Conservation (phyloP, 2,113 vertebrate species). For the Entomyzon cyanotis region DNA sequence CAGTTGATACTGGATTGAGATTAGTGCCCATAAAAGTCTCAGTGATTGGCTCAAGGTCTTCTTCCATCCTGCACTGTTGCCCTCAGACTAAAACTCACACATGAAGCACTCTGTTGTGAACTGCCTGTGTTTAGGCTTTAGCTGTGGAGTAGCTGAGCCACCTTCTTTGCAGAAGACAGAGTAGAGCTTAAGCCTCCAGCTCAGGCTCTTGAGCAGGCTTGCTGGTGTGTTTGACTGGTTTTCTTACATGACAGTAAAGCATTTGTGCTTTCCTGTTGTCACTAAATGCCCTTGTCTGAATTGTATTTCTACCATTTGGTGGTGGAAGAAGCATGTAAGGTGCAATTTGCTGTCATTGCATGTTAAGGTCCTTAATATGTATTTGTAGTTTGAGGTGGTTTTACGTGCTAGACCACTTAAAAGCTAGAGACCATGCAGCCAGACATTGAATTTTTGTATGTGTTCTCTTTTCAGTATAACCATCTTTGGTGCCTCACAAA, state of each 20-base stretch:
- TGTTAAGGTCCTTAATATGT: rapidly evolving
- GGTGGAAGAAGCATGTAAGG: not conserved
- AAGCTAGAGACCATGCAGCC: not conserved
- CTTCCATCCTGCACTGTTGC: not conserved
- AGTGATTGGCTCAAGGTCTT: not conserved
- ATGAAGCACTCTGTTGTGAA: not conserved
- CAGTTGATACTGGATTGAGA: not conserved
- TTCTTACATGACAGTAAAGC: not conserved
- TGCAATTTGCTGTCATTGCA: not conserved
- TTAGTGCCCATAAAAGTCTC: not conserved
- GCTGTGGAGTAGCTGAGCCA: not conserved
- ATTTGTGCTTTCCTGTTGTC: not conserved
- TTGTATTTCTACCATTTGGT: not conserved
- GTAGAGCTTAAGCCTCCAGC: not conserved
- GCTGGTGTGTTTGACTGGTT: not conserved
- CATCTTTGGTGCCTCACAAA: not conserved
- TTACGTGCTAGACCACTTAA: not conserved
- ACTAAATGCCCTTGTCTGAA: not conserved
- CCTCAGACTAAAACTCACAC: not conserved
- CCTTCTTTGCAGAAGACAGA: not conserved
- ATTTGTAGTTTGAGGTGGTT: not conserved
- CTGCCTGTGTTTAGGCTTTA: not conserved
- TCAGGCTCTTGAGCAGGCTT: not conserved
- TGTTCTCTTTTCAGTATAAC: not conserved
- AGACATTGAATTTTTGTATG: not conserved